These are phyloP conservation scores for Syrmaticus mikado DNA, from an alignment of 2,113 vertebrate genomes.

Conservation along the genomic window DNA sequence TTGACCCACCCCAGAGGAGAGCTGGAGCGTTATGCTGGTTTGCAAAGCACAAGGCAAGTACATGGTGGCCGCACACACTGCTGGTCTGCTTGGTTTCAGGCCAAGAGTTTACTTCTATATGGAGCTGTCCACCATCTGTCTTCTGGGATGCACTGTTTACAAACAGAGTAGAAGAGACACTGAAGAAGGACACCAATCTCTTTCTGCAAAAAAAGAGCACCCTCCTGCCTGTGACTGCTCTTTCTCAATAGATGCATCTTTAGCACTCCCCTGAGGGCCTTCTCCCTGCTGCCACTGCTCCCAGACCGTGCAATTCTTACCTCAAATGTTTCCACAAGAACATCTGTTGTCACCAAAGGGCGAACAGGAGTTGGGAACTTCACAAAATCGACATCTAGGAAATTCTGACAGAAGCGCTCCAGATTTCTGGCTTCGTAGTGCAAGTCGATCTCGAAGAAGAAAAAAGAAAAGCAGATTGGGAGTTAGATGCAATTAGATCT, in stretches of 20 bases:
- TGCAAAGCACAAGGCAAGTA: constrained; percentile 1
- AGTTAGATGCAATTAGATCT: neutral
- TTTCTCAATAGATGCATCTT: neutral
- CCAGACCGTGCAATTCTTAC: constrained; percentile 71
- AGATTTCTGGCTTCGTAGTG: constrained; percentile 92
- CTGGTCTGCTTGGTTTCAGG: neutral
- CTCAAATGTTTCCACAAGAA: constrained; percentile 95
- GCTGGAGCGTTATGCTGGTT: neutral
- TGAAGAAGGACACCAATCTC: neutral
- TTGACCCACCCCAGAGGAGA: neutral
- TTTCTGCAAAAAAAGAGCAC: neutral
- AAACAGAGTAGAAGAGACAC: neutral
- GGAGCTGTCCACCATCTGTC: neutral
- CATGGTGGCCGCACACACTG: neutral
- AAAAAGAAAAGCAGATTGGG: neutral
- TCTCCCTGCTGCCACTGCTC: neutral
- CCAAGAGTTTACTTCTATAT: neutral
- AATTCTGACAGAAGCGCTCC: constrained; percentile 89
- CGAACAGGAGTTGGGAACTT: constrained; percentile 90
- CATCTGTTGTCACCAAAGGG: constrained; percentile 88
- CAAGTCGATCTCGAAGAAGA: constrained; percentile 87
- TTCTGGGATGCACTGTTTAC: neutral
- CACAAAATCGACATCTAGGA: constrained; percentile 86
- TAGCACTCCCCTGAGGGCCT: neutral
- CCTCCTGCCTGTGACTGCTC: neutral